phyloP scores from a whole-genome alignment of 2,113 vertebrate species.

The Vombatus ursinus region DNA sequence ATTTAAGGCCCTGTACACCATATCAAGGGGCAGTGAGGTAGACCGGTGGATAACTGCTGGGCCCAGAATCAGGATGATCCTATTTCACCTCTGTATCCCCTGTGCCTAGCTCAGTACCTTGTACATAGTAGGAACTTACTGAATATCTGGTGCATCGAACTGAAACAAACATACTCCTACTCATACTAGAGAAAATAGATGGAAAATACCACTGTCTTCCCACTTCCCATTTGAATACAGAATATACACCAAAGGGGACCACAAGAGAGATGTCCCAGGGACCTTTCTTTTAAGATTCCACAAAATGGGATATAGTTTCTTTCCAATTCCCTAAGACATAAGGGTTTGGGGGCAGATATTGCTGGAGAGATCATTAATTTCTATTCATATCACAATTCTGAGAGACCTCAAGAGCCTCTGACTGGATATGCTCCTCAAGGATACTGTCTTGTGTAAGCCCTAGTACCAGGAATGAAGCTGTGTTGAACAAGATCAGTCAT shows the following conservation, averaged over 20 bases:
- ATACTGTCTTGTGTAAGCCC: not conserved
- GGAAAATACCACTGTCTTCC: not conserved
- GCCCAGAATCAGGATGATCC: not conserved
- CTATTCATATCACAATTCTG: not conserved
- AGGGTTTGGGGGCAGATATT: not conserved
- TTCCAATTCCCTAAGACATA: not conserved
- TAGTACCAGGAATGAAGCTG: not conserved
- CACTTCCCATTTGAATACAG: not conserved
- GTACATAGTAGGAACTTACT: not conserved
- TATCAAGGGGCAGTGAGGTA: not conserved
- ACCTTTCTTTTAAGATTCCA: not conserved
- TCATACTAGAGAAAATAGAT: not conserved
- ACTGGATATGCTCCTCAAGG: not conserved
- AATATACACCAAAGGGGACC: not conserved
- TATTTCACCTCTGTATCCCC: not conserved
- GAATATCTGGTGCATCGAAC: not conserved
- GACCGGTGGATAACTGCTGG: not conserved
- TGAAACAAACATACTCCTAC: not conserved
- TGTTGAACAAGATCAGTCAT: not conserved
- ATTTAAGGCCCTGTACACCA: not conserved
- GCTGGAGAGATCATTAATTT: not conserved
- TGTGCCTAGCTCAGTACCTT: not conserved
- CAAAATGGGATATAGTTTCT: conserved; percentile 8
- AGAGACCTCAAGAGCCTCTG: not conserved
- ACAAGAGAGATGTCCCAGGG: not conserved